Base-by-base conservation (phyloP, 2,888 invertebrate species). In the Caenorhabditis sulstoni region DNA sequence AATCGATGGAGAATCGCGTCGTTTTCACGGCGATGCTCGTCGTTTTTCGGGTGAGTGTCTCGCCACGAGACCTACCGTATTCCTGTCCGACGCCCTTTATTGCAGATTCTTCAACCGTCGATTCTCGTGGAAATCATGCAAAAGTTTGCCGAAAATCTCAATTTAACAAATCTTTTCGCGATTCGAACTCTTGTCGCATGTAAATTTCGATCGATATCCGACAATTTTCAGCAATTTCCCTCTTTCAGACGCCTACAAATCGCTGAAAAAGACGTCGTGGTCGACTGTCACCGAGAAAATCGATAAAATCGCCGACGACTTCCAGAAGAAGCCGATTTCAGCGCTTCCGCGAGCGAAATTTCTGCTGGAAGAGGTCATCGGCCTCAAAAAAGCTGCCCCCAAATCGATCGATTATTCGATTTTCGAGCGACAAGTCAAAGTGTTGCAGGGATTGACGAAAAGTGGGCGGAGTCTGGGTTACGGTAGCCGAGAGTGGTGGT, bases 181-280 rank as follows among this genome's bases (percentile, higher is more conserved):
- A 57, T 83, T 18, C 66, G 62, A 29, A 64, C 67, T 0, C 22
- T 83, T n/a, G 18, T 82, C 39, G 65, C 76, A n/a, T 80, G 79
- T 83, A 18, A 81, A 29, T 7, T n/a, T n/a, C n/a, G n/a, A n/a
- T n/a, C n/a, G n/a, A n/a, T n/a, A n/a, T n/a, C n/a, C n/a, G n/a
- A n/a, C n/a, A n/a, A n/a, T 29, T 29, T 29, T 3, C 29, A 29
- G 4, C 29, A n/a, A n/a, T n/a, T n/a, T n/a, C 29, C 7, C 29
- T 5, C 29, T 86, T 93, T 93, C 64, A 83, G 83, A 84, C 55
- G 67, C 76, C 18, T 82, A 83, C 65, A 81, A 81, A 49, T 57
- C 78, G 37, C 64, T 85, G 61, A 83, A 83, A 71, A 73, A 70
- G 29, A 73, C 79, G 12, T 41, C 64, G 5, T 81, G 81, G 81